Conservation (phyloP, 2,797 vertebrate species). For the Limnodromus scolopaceus region DNA sequence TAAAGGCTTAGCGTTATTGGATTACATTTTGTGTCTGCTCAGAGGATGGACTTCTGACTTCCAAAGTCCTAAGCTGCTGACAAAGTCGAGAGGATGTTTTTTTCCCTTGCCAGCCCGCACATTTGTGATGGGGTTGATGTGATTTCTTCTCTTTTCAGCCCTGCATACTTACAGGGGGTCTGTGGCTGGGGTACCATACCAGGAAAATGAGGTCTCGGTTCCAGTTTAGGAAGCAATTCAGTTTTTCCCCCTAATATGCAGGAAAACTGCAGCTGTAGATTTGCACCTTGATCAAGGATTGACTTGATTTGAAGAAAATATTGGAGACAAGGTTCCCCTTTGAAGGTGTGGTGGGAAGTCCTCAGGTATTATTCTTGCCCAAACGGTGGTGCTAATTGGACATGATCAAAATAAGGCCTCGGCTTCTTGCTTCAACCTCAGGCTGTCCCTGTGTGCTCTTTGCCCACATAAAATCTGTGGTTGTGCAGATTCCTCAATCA, state of each 20-base stretch:
- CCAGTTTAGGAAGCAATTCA: background rate
- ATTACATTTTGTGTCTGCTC: slow-evolving; percentile 3
- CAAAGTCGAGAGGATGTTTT: background rate
- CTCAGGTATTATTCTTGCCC: background rate
- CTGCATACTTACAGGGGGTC: fast-evolving
- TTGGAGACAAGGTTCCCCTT: background rate
- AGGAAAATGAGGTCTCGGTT: background rate
- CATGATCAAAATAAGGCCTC: background rate
- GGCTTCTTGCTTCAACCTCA: background rate
- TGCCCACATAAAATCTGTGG: background rate
- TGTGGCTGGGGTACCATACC: background rate
- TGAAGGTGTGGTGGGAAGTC: background rate
- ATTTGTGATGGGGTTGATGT: background rate
- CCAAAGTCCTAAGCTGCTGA: background rate
- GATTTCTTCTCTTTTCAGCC: background rate
- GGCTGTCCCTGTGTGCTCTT: background rate
- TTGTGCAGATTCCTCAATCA: background rate
- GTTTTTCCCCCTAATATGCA: background rate
- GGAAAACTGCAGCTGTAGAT: background rate
- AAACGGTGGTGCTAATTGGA: background rate
- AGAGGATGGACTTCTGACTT: slow-evolving; percentile 15
- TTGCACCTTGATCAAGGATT: background rate
- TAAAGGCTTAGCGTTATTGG: slow-evolving; percentile 15
- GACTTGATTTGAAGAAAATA: background rate
- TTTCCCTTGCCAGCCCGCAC: background rate